Percentiles rank a stretch among this genome's conserved stretches.
Conservation (phyloP, 2,888 invertebrate species). For the Meloe dianella region DNA sequence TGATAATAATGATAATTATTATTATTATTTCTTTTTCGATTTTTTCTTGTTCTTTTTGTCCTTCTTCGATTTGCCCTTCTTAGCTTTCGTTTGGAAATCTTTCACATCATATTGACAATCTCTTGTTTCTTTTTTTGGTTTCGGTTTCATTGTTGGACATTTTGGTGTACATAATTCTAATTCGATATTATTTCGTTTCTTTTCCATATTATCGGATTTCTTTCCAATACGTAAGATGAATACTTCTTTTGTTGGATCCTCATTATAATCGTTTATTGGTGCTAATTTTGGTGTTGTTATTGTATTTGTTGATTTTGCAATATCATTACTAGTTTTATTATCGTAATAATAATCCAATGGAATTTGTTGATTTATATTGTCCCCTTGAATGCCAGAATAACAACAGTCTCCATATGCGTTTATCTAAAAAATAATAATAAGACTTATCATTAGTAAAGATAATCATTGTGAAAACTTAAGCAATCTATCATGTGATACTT, state of each 20-base stretch:
- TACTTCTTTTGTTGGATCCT: constrained; percentile 74
- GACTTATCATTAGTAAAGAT: too few species aligned
- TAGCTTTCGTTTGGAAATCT: constrained; percentile 44
- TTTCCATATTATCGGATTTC: constrained; percentile 71
- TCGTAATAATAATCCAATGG: not conserved
- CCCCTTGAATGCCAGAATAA: not conserved
- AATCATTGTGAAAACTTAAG: too few species aligned
- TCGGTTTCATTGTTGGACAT: constrained; percentile 65
- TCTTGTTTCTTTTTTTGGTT: constrained; percentile 68
- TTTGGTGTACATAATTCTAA: constrained; percentile 77
- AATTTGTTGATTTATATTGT: not conserved
- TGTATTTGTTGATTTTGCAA: not conserved
- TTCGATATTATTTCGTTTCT: constrained; percentile 72
- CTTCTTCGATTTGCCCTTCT: constrained; percentile 25
- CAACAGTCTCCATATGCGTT: not conserved
- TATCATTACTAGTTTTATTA: not conserved
- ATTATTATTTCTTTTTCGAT: constrained; percentile 33
- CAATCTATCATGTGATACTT: too few species aligned
- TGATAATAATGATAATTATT: constrained; percentile 25
- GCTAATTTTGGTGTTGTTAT: constrained; percentile 29
- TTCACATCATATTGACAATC: constrained; percentile 72
- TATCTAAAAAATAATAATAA: not conserved
- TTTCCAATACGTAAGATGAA: constrained; percentile 77
- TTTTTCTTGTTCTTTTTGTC: constrained; percentile 38
- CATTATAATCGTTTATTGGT: constrained; percentile 62